These are phyloP conservation scores for Apodemus sylvaticus DNA, from an alignment of 2,113 vertebrate species.

Conservation along the genomic window DNA sequence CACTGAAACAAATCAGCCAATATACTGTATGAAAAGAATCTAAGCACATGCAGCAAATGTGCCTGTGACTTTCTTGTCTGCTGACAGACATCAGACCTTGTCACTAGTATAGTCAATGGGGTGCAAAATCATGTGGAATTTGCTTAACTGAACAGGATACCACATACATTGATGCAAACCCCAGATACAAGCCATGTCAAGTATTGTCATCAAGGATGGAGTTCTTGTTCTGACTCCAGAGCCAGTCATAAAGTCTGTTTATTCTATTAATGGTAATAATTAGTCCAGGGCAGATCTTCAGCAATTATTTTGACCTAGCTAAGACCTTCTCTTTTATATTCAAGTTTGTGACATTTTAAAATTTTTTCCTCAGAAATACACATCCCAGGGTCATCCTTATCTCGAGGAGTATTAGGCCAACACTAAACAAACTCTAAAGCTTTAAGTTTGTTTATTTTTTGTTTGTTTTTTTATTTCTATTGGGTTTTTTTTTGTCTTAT, in stretches of 20 bases:
- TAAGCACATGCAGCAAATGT: constrained; percentile 78
- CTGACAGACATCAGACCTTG: constrained; percentile 89
- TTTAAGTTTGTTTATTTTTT: background rate
- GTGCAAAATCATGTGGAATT: constrained; percentile 89
- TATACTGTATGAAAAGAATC: constrained; percentile 76
- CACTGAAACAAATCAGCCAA: constrained; percentile 79
- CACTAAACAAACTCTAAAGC: background rate
- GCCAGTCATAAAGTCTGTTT: constrained; percentile 82
- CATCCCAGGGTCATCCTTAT: background rate
- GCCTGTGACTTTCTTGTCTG: constrained; percentile 80
- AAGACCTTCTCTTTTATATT: constrained; percentile 73
- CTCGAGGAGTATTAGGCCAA: no score
- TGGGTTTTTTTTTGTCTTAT: background rate
- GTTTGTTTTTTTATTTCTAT: background rate
- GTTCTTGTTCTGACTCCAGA: constrained; percentile 87
- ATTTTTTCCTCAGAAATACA: background rate
- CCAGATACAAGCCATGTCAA: constrained; percentile 84
- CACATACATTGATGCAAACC: constrained; percentile 84
- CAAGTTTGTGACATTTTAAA: constrained; percentile 15
- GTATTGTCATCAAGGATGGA: constrained; percentile 85
- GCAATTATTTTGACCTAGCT: constrained; percentile 80
- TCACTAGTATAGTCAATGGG: constrained; percentile 88
- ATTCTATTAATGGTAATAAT: constrained; percentile 77
- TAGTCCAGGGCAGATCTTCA: constrained; percentile 60
- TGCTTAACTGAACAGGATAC: constrained; percentile 86